Conservation (phyloP, 2,113 vertebrate genomes). For the Meleagris gallopavo region DNA sequence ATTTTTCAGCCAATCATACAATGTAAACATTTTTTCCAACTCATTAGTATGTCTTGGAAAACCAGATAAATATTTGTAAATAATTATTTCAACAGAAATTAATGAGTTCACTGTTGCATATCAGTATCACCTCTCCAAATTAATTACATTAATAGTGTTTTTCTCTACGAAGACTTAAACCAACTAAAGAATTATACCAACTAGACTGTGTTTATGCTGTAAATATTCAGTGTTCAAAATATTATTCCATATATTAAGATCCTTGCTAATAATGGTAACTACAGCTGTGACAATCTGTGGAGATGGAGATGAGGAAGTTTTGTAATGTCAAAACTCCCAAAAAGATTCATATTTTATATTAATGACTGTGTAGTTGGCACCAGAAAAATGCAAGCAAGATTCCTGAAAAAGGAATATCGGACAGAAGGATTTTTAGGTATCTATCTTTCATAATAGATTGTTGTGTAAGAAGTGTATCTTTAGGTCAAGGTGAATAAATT, state of each 20-base stretch:
- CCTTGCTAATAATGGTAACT: neutral
- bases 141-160: conserved; percentile 75
- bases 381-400: neutral
- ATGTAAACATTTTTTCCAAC: conserved; percentile 55
- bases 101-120: conserved; percentile 70
- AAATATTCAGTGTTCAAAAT: neutral
- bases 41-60: conserved; percentile 64
- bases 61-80: conserved; percentile 75
- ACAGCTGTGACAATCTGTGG: neutral
- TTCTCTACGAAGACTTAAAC: conserved; percentile 47
- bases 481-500: neutral
- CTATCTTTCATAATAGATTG: neutral
- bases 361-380: neutral
- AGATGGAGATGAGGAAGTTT: neutral
- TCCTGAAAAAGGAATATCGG: neutral
- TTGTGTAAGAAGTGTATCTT: neutral
- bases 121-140: conserved; percentile 71
- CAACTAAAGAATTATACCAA: conserved; percentile 29
- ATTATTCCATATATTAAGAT: conserved; percentile 14
- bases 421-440: neutral
- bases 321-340: neutral
- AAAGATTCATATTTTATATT: neutral
- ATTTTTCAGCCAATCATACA: conserved; percentile 54
- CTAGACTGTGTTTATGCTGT: conserved; percentile 20
- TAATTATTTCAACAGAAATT: conserved; percentile 78